A percentile compares a stretch with the other conserved stretches of the same genome.
These are phyloP conservation scores for Tenodera sinensis DNA, from an alignment of 2,888 invertebrate genomes.

Conservation along the genomic window DNA sequence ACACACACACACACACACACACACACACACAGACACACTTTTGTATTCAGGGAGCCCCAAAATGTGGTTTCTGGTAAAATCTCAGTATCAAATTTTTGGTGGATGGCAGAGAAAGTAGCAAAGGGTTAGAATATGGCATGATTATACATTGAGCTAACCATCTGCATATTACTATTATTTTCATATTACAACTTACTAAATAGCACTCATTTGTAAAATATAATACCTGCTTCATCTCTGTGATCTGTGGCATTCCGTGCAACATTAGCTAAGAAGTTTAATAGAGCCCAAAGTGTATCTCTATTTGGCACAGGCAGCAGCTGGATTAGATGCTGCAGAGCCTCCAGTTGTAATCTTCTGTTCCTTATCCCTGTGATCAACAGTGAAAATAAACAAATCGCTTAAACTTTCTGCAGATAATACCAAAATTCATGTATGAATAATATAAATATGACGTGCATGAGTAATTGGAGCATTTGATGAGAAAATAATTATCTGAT, in stretches of 20 bases:
- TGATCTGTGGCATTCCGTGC: conserved; percentile 68
- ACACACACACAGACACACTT: too few relatives aligned
- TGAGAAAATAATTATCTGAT: too few relatives aligned
- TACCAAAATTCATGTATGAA: background rate
- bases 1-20: too few relatives aligned
- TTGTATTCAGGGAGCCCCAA: too few relatives aligned
- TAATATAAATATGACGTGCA: background rate
- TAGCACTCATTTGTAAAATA: background rate
- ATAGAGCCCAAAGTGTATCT: conserved; percentile 80
- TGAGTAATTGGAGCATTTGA: background rate
- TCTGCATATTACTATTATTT: too few relatives aligned
- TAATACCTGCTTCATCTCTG: conserved; percentile 48
- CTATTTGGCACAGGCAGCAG: conserved; percentile 82
- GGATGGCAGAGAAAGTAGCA: too few relatives aligned
- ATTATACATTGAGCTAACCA: too few relatives aligned
- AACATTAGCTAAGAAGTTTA: conserved; percentile 77
- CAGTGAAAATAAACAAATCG: background rate
- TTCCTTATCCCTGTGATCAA: conserved; percentile 69
- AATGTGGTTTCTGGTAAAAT: too few relatives aligned
- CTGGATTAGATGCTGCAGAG: conserved; percentile 77
- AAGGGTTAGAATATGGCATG: too few relatives aligned
- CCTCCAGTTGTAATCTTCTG: conserved; percentile 76
- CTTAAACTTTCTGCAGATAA: background rate
- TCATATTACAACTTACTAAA: too few relatives aligned
- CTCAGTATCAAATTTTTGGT: too few relatives aligned